Base-by-base conservation (phyloP, 1,140 invertebrate species). In the Drosophila repletoides region DNA sequence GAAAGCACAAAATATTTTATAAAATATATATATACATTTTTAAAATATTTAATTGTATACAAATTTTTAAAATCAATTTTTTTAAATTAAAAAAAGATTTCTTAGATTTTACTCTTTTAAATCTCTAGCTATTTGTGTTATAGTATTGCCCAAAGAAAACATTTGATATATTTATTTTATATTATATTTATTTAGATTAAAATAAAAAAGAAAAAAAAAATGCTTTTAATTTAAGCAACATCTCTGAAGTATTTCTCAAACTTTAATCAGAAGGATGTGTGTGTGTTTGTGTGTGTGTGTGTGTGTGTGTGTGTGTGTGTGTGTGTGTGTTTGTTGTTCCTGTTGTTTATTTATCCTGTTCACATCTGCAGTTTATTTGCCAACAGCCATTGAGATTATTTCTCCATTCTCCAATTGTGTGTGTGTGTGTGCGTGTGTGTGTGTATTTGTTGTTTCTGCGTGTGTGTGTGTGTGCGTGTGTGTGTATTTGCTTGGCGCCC, bases 291-390 rank as follows among this genome's bases (percentile, higher is more conserved):
- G 36, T 43, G 17, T 31, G 45, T 36, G 19, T 55, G 15, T 55
- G 10, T 19, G n/a, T n/a, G n/a, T n/a, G n/a, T n/a, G n/a, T n/a
- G n/a, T n/a, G n/a, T n/a, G n/a, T n/a, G n/a, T 49, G 36, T 43
- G 17, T 31, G 45, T 36, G 19, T 55, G 15, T 55, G 10, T 19
- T 9, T 26, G 59, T 14, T 51, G 34, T 10, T 26, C 9, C 28
- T 29, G 28, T n/a, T 51, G 53, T 49, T 77, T 52, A 46, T 49
- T 79, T 70, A 53, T 66, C 38, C 48, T 79, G 70, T 74, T 79
- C 70, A 56, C 75, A 79, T 79, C 76, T 79, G 75, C 31, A 80
- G 59, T 79, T 74, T 80, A 71, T 80, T 79, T 80, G 71, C 70
- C 59, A 70, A 59, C 53, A 74, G 40, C 76, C 56, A 58, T 80